phyloP scores from a whole-genome alignment of 2,888 invertebrate genomes.

The Eledona agricola region DNA sequence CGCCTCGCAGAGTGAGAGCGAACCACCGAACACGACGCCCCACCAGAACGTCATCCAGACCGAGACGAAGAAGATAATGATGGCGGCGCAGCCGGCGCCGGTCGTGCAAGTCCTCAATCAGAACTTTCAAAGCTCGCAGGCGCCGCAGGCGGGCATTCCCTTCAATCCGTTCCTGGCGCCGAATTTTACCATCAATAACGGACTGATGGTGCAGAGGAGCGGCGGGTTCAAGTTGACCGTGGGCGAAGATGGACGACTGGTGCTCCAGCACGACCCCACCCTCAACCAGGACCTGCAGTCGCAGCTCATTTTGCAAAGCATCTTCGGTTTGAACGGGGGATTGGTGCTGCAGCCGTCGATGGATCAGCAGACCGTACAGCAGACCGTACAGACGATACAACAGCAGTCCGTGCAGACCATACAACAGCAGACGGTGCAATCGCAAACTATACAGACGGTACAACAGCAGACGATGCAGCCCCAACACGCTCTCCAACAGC shows the following conservation, averaged over 20 bases:
- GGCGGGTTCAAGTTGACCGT: constrained; percentile 73
- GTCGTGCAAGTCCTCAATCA: constrained; percentile 61
- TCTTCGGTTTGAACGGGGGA: constrained; percentile 60
- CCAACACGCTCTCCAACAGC: constrained; percentile 57
- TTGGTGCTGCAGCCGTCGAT: constrained; percentile 60
- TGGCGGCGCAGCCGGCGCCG: constrained; percentile 58
- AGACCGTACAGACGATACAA: constrained; percentile 62
- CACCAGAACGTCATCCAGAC: constrained; percentile 44
- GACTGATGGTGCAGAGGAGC: constrained; percentile 65
- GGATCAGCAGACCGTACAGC: constrained; percentile 60
- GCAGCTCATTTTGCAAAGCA: constrained; percentile 60
- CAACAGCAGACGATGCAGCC: constrained; percentile 61
- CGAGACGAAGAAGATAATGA: constrained; percentile 56
- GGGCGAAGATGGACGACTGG: constrained; percentile 73
- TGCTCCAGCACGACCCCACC: constrained; percentile 72
- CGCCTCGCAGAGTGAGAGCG: constrained; percentile 60
- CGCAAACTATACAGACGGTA: constrained; percentile 61
- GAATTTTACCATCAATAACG: constrained; percentile 61
- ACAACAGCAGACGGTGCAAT: constrained; percentile 61
- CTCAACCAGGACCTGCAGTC: constrained; percentile 65
- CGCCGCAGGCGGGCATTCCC: constrained; percentile 52
- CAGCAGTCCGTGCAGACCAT: constrained; percentile 62
- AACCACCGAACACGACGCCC: constrained; percentile 57
- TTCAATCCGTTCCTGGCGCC: constrained; percentile 58
- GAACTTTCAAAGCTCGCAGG: constrained; percentile 58